phyloP scores from a whole-genome alignment of 2,797 vertebrate species.

The Morelia viridis region DNA sequence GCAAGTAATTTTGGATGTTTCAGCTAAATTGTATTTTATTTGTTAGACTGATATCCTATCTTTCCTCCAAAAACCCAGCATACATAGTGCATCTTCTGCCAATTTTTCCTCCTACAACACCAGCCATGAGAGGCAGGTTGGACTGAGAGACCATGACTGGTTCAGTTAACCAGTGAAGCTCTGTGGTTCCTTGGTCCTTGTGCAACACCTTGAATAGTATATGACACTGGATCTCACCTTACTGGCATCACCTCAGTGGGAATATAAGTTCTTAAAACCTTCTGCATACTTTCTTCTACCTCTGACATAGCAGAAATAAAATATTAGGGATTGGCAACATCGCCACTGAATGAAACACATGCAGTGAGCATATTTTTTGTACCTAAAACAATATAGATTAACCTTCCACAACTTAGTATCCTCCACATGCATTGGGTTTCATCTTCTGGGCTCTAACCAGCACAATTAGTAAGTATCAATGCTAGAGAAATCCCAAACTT shows the following conservation, averaged over 20 bases:
- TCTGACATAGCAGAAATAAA: conserved; percentile 1
- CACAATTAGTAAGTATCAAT: background rate
- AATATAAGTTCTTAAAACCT: conserved; percentile 32
- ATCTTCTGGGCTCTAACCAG: background rate
- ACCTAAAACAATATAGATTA: conserved; percentile 20
- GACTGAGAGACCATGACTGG: background rate
- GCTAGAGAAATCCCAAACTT: background rate
- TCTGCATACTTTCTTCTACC: conserved; percentile 6
- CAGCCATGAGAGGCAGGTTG: background rate
- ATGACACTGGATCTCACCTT: background rate
- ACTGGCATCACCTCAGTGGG: background rate
- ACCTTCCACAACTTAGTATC: background rate
- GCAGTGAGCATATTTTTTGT: conserved; percentile 7
- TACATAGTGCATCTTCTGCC: background rate
- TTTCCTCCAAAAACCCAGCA: background rate
- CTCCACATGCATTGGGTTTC: background rate
- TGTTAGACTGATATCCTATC: background rate
- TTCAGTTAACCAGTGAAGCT: background rate
- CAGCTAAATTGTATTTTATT: conserved; percentile 14
- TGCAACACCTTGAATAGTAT: background rate
- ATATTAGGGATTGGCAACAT: background rate
- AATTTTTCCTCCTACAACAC: background rate
- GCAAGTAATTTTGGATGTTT: conserved; percentile 28
- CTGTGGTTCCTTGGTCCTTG: background rate
- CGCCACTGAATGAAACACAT: conserved; percentile 39